Evolutionary conservation across 23 tunicate species (phyloP).

Genomic region (Styela plicata): DNA sequence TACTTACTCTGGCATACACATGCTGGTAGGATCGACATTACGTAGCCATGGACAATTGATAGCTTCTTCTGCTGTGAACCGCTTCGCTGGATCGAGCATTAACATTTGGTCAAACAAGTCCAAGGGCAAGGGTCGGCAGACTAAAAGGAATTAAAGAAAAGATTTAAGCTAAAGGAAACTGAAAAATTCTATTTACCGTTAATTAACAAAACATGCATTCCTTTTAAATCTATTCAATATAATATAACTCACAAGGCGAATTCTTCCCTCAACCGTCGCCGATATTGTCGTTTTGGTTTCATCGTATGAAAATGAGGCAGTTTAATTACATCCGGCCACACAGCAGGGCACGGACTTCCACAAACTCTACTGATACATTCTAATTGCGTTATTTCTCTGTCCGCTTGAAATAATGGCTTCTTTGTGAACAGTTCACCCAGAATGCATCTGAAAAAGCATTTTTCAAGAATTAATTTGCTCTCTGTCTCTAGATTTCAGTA

Average conservation of each 20-base stretch:
- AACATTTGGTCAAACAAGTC: constrained; percentile 89
- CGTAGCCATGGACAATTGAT: constrained; percentile 80
- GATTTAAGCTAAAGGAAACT: no score
- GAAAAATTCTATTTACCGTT: no score
- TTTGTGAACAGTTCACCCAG: constrained; percentile 91
- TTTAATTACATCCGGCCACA: constrained; percentile 82
- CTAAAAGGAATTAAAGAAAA: constrained; percentile 16
- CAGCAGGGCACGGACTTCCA: constrained; percentile 80
- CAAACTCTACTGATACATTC: constrained; percentile 77
- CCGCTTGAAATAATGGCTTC: constrained; percentile 92
- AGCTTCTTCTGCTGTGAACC: constrained; percentile 78
- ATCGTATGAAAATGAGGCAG: constrained; percentile 83
- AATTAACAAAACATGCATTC: no score
- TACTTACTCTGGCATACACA: constrained; percentile 92
- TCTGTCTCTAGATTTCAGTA: no score
- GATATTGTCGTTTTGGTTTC: constrained; percentile 73
- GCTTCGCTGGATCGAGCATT: constrained; percentile 60
- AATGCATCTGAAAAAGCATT: constrained; percentile 61
- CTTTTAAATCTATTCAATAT: no score
- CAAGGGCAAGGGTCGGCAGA: constrained; percentile 77
- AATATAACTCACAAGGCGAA: constrained; percentile 81
- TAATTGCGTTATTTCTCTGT: constrained; percentile 68
- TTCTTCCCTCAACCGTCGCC: constrained; percentile 81
- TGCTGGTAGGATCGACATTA: constrained; percentile 58
- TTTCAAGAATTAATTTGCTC: no score